Conservation (phyloP, 2,797 vertebrate species). For the Falco rusticolus region DNA sequence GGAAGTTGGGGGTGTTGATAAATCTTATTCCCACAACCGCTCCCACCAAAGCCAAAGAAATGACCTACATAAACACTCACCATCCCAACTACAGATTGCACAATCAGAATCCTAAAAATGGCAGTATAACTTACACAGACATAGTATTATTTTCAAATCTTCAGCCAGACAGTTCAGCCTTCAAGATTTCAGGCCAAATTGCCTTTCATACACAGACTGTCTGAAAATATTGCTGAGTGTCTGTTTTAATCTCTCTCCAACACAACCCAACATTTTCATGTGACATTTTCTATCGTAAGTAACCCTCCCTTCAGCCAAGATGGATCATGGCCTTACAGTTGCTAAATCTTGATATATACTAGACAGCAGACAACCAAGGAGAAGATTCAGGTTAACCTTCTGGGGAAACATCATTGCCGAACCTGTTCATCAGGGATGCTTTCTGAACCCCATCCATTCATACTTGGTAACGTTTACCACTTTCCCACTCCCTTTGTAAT, state of each 20-base stretch:
- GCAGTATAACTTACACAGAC: not conserved
- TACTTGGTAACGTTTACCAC: not conserved
- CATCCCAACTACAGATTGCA: not conserved
- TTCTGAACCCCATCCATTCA: not conserved
- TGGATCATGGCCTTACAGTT: not conserved
- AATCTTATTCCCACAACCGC: not conserved
- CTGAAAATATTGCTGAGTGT: slow-evolving; percentile 21
- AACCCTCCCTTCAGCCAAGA: not conserved
- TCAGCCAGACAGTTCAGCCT: not conserved
- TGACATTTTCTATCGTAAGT: not conserved
- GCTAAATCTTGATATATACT: not conserved
- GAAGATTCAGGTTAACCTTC: not conserved
- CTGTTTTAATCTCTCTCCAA: not conserved
- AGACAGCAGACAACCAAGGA: not conserved
- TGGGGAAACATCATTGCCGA: not conserved
- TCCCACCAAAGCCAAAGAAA: not conserved
- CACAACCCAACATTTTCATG: not conserved
- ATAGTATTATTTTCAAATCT: not conserved
- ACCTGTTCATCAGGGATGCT: not conserved
- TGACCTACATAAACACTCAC: not conserved
- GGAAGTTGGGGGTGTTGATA: not conserved
- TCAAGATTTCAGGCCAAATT: slow-evolving; percentile 12
- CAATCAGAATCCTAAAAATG: not conserved
- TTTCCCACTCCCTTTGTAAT: not conserved
- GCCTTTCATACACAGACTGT: not conserved